Evolutionary conservation across 2,888 invertebrate genomes (phyloP), one percentile per base, ranked within the genome.

Genomic region (Tromatobia lineatoria): DNA sequence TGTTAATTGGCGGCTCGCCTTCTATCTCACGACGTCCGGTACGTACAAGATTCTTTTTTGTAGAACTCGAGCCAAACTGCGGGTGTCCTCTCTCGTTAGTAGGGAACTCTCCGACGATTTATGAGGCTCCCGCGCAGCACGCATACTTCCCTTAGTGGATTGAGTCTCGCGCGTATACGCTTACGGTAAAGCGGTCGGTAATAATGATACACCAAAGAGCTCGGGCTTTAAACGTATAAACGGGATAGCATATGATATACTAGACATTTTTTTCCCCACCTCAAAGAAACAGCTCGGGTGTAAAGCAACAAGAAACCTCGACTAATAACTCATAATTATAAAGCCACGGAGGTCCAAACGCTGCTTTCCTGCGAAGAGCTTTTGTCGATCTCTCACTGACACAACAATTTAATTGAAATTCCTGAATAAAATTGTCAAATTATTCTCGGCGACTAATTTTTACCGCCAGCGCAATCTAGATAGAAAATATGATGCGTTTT

Each of bases 11-110:
- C 59, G 77, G 47, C 77, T 50, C 47, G 59, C 54, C 25, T 52
- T 69, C 69, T 59, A 59, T 69, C 77, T 61, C 71, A 57, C 52
- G 57, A 47, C 77, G 67, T 67, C 18, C 69, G 47, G 23, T 67
- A 20, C 25, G 23, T 47, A 10, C 15, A 34, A 47, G 59, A 57
- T 50, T 73, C 38, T 69, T 75, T 76, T 77, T 67, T 52, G 67
- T 67, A 54, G 57, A 76, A 76, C 76, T 67, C 67, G 67, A 67
- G 76, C 54, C 76, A 76, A 77, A 77, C 67, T 69, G 34, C 59
- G 69, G 69, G 45, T 69, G 69, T 45, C 64, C 76, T 29, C 25
- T 69, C 54, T 76, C 67, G 76, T 67, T 76, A 76, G 38, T 23
- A 13, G 45, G 59, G 45, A 69, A 77, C 47, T 34, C 13, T 18